These are phyloP conservation scores for Onychomys torridus DNA, from an alignment of 2,797 vertebrate genomes.

Conservation along the genomic window DNA sequence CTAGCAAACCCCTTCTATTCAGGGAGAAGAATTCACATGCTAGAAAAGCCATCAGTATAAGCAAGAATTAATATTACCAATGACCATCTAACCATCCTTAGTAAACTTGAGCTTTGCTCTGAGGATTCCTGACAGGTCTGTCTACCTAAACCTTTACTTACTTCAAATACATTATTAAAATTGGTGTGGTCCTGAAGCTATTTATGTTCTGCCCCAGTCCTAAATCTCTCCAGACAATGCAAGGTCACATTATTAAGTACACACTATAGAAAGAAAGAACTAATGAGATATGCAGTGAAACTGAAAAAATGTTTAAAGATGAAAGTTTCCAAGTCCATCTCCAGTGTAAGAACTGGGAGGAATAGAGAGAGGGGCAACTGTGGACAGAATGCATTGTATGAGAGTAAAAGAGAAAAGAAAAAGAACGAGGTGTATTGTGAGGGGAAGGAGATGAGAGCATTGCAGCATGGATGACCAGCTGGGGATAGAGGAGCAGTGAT, in stretches of 20 bases:
- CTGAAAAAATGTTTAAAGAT: neutral
- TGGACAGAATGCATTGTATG: neutral
- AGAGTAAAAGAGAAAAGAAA: neutral
- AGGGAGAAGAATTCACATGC: neutral
- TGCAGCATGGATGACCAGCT: neutral
- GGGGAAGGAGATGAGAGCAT: neutral
- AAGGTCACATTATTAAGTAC: neutral
- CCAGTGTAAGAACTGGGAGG: neutral
- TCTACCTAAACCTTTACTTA: neutral
- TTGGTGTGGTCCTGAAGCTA: neutral
- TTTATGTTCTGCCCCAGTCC: neutral
- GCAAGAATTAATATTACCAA: neutral
- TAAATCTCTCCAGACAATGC: neutral
- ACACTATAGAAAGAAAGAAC: neutral
- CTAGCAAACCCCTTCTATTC: neutral
- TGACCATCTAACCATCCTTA: neutral
- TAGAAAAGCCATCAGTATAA: neutral
- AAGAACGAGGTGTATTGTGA: neutral
- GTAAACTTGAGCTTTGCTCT: neutral
- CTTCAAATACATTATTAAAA: neutral
- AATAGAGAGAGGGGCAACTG: neutral
- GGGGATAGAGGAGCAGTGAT: neutral
- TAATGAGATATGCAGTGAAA: neutral
- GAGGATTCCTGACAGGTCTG: neutral
- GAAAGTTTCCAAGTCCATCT: neutral